These are phyloP conservation scores for Helicolenus hilgendorfi DNA, from an alignment of 2,797 vertebrate species.

Conservation along the genomic window DNA sequence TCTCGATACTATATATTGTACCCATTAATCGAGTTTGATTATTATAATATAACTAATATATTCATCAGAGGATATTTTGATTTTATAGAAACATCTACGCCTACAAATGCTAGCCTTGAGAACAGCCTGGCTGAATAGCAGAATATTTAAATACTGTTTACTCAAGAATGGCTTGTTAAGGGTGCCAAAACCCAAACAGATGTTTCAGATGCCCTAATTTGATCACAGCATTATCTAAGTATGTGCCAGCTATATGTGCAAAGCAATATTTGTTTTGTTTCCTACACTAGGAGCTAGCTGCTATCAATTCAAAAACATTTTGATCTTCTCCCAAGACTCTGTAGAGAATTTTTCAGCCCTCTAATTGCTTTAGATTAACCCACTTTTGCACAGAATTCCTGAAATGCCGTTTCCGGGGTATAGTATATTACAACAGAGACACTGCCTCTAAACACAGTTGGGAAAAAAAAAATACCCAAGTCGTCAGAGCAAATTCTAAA, in stretches of 20 bases:
- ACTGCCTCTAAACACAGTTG: conserved; percentile 11
- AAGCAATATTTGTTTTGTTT: conserved; percentile 66
- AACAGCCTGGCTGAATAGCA: conserved; percentile 10
- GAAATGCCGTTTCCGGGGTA: conserved; percentile 52
- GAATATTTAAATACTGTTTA: conserved; percentile 20
- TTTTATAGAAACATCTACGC: not conserved
- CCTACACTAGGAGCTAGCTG: conserved; percentile 20
- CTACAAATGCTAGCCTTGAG: not conserved
- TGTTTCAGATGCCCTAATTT: conserved; percentile 72
- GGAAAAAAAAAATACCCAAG: not conserved
- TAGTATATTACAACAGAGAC: conserved; percentile 15
- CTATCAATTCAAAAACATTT: conserved; percentile 67
- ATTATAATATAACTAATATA: not conserved
- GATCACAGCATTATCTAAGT: conserved; percentile 47
- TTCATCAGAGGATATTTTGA: not conserved
- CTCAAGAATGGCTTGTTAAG: conserved; percentile 25
- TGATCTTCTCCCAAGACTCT: conserved; percentile 71
- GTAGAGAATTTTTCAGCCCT: conserved; percentile 56
- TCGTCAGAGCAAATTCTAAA: conserved; percentile 8
- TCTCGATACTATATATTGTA: not conserved
- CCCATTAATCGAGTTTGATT: not conserved
- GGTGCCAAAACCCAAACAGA: conserved; percentile 43
- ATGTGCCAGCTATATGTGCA: conserved; percentile 52
- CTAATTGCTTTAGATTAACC: conserved; percentile 81
- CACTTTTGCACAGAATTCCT: conserved; percentile 73